phyloP scores from a whole-genome alignment of 2,113 vertebrate species.

The Austrofundulus limnaeus region DNA sequence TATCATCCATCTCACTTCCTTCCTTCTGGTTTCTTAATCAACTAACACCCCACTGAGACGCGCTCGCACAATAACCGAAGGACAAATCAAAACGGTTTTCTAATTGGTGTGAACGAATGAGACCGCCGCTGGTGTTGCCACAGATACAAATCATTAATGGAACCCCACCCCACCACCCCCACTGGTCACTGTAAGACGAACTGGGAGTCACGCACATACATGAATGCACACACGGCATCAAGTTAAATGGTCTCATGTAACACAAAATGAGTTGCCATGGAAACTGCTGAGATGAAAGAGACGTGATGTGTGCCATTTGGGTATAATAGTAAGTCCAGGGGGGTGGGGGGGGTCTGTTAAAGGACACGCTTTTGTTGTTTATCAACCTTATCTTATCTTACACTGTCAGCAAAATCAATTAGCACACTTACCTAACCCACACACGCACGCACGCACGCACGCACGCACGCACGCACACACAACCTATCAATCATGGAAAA shows the following conservation, averaged over 20 bases:
- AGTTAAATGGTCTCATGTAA: slow-evolving; percentile 11
- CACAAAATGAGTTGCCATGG: slow-evolving; percentile 48
- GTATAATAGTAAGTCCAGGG: slow-evolving; percentile 5
- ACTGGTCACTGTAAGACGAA: slow-evolving; percentile 13
- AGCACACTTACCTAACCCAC: too few relatives aligned
- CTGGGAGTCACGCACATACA: slow-evolving; percentile 1
- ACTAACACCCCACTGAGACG: not conserved
- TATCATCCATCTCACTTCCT: slow-evolving; percentile 36
- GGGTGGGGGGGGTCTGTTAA: slow-evolving; percentile 32
- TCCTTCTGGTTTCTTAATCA: slow-evolving; percentile 10
- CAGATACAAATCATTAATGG: slow-evolving; percentile 56
- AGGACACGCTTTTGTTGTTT: slow-evolving; percentile 34
- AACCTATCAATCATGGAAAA: slow-evolving; percentile 10
- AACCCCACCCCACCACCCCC: slow-evolving; percentile 54
- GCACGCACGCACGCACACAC: not conserved
- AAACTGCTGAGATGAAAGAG: slow-evolving; percentile 50
- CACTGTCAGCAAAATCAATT: not conserved
- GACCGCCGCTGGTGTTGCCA: slow-evolving; percentile 35
- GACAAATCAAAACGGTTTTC: slow-evolving; percentile 8
- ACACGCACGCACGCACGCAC: not conserved
- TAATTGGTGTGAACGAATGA: slow-evolving; percentile 58
- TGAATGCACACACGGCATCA: slow-evolving; percentile 9
- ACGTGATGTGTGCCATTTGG: slow-evolving; percentile 4
- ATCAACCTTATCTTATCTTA: slow-evolving; percentile 19
- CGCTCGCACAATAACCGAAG: slow-evolving; percentile 2